Evolutionary conservation across 2,888 invertebrate species (phyloP), one percentile per base, ranked within the genome.

Genomic region (Nowickia ferox): DNA sequence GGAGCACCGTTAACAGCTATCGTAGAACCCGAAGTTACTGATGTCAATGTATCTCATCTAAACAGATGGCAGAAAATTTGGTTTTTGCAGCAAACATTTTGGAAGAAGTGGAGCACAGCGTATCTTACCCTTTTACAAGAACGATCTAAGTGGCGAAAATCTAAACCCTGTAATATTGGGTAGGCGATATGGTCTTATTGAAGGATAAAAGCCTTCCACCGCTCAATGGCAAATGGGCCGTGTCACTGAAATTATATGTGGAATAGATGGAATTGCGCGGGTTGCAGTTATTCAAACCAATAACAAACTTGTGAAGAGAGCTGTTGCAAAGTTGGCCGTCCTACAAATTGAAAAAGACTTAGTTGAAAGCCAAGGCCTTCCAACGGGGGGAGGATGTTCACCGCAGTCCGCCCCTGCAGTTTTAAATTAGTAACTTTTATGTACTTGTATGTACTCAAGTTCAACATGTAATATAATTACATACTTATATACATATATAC

Each of bases 31-130:
- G 46, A 69, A 8, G 51, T 74, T 2, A 59, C 75, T 4, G 15
- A 63, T 11, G 15, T 46, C 2, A 71, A 66, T 17, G 22, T 75
- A n/a, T 19, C 15, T 53, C 81, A 63, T 5, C 40, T 77, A 19
- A 30, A 19, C n/a, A 59, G 84, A 55, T 87, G 86, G 87, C 86
- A 88, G 17, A 55, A 77, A 40, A 75, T 87, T 11, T 79, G 59
- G n/a, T 48, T 53, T 40, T 63, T 86, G 76, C 86, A 87, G 15
- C 87, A 88, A 59, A 15, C 57, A 6, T 84, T 85, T 48, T 84
- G 85, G 87, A 74, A 79, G 40, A 75, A 74, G 48, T 87, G 77
- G 85, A 61, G 46, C 44, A 38, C 48, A 1, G 66, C 66, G 4
- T 87, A 87, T n/a, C 63, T 81, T 13, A 77, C 84, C 9, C 68